Conservation (phyloP, 2,113 vertebrate species). For the rabbit (Oryctolagus cuniculus) region mOryCun1.1 NC_091439.1:8893001-8893500, state of each 20-base stretch:
- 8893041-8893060: slow-evolving; percentile 35
- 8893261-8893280: neutral
- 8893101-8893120: neutral
- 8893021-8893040: slow-evolving; percentile 21
- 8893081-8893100: neutral
- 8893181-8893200: neutral
- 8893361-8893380: neutral
- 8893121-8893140: slow-evolving; percentile 32
- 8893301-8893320: neutral
- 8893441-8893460: neutral
- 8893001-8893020: slow-evolving; percentile 7
- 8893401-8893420: slow-evolving; percentile 31
- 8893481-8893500: neutral
- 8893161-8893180: neutral
- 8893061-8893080: slow-evolving; percentile 13
- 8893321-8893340: neutral
- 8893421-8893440: neutral
- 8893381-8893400: neutral
- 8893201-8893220: neutral
- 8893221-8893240: neutral
- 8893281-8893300: neutral
- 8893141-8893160: neutral
- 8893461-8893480: neutral
- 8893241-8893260: neutral
- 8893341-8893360: neutral